These are phyloP conservation scores for Pterois miles DNA, from an alignment of 2,797 vertebrate genomes.

Conservation along the genomic window DNA sequence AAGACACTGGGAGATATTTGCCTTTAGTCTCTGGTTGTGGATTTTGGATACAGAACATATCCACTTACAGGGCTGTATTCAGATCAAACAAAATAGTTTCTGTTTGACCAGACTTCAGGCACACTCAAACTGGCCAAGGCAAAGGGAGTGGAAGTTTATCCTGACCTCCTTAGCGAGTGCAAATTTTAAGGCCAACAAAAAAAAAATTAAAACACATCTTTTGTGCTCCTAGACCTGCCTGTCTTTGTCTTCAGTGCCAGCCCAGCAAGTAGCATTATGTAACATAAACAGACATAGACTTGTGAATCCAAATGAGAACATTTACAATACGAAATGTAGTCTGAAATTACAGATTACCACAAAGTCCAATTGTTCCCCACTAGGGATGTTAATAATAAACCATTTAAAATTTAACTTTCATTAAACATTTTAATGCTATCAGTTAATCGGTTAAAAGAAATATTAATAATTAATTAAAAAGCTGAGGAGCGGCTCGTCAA, in stretches of 20 bases:
- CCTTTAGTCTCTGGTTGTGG: constrained; percentile 48
- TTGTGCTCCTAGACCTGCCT: background rate
- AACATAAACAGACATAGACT: constrained; percentile 4
- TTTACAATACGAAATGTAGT: background rate
- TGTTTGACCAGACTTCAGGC: constrained; percentile 45
- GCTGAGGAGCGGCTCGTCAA: too few relatives aligned
- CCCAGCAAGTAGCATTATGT: background rate
- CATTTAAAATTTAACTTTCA: too few relatives aligned
- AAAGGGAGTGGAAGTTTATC: constrained; percentile 26
- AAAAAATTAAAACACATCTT: background rate
- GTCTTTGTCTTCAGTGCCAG: constrained; percentile 1
- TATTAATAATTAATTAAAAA: too few relatives aligned
- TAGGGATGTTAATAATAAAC: too few relatives aligned
- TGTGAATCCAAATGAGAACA: constrained; percentile 2
- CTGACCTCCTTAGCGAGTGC: constrained; percentile 8
- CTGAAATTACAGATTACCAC: background rate
- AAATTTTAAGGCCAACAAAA: constrained; percentile 11
- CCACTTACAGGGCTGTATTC: constrained; percentile 41
- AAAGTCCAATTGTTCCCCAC: background rate
- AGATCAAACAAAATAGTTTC: constrained; percentile 51
- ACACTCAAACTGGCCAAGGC: constrained; percentile 25
- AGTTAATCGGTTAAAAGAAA: too few relatives aligned
- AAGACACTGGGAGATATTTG: constrained; percentile 52
- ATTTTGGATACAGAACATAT: constrained; percentile 47
- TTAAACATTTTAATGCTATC: too few relatives aligned